These are phyloP conservation scores for Bos indicus DNA, from an alignment of 2,113 vertebrate species.

Conservation along the genomic window DNA sequence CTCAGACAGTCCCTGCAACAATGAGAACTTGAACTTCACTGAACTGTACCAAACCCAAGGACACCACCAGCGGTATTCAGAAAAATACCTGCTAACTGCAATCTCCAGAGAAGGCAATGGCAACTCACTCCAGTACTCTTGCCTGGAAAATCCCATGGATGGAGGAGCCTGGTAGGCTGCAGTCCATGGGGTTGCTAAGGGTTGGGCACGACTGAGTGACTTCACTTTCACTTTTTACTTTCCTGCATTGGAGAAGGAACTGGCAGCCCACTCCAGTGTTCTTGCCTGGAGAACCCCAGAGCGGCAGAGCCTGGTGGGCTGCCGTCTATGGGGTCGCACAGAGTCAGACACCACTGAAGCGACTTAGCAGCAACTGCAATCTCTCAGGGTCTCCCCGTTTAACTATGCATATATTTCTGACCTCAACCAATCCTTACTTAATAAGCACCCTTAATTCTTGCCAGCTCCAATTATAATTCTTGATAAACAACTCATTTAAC, in stretches of 20 bases:
- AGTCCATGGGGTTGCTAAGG: too few relatives aligned
- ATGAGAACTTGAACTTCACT: not conserved
- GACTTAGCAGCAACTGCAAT: not conserved
- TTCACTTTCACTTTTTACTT: too few relatives aligned
- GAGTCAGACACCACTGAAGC: fast-evolving
- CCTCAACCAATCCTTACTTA: not conserved
- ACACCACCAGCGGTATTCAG: not conserved
- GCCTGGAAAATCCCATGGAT: too few relatives aligned
- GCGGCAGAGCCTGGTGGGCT: too few relatives aligned
- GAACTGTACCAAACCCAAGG: not conserved
- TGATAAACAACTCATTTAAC: not conserved
- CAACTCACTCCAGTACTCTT: too few relatives aligned
- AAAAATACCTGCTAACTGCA: not conserved
- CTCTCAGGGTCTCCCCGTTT: not conserved
- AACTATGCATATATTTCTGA: not conserved
- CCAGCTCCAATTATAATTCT: not conserved
- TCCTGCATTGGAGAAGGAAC: too few relatives aligned
- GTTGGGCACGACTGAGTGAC: too few relatives aligned
- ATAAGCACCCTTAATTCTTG: not conserved
- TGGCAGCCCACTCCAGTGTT: too few relatives aligned
- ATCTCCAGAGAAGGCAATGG: not conserved
- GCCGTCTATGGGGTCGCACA: too few relatives aligned
- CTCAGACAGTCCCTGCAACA: not conserved
- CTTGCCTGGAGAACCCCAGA: too few relatives aligned
- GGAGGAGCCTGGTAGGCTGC: too few relatives aligned